Base-by-base conservation (phyloP, 2,888 invertebrate species). In the Tetrapedia diversipes region DNA sequence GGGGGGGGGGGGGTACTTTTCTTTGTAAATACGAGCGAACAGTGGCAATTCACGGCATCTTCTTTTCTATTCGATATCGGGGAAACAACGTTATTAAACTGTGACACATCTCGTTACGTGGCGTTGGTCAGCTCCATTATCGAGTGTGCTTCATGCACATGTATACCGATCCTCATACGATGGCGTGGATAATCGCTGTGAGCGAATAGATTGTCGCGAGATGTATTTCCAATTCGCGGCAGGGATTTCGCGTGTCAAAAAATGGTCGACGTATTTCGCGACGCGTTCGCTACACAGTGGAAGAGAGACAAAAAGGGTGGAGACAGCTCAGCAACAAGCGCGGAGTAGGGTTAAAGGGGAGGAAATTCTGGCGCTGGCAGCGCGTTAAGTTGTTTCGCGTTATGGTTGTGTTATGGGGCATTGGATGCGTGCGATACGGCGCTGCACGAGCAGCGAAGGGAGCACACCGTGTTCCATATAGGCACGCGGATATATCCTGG, bases 401-500 rank as follows among this genome's bases (percentile, higher is more conserved):
- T 71, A 81, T 43, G 80, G 77, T 76, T 70, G 78, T 66, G 86
- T 76, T 80, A 75, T 53, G 71, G 79, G 67, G 57, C 70, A 65
- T 71, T 65, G 76, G 56, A 54, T 39, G 39, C 57, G 60, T 19
- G 68, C 41, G 64, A 66, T 72, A 43, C n/a, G 51, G 1, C 6
- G 24, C 29, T 27, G 53, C 24, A 47, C 34, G 71, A 37, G 45
- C 27, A 56, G 68, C 54, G 70, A 54, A 70, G 53, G 66, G 70
- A 39, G 57, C 24, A 27, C n/a, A 19, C 10, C 19, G 53, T 19
- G 70, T 59, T 65, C 56, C 71, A 71, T 77, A 79, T 65, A 84
- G 81, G 65, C 47, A 63, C 60, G 67, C 49, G 84, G 76, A 81
- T 84, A 81, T 78, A 84, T 86, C 77, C 79, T 57, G 81, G 71